A percentile compares a stretch with the other conserved stretches of the same genome.
These are phyloP conservation scores for Sapayoa aenigma DNA, from an alignment of 2,113 vertebrate species.

Conservation along the genomic window DNA sequence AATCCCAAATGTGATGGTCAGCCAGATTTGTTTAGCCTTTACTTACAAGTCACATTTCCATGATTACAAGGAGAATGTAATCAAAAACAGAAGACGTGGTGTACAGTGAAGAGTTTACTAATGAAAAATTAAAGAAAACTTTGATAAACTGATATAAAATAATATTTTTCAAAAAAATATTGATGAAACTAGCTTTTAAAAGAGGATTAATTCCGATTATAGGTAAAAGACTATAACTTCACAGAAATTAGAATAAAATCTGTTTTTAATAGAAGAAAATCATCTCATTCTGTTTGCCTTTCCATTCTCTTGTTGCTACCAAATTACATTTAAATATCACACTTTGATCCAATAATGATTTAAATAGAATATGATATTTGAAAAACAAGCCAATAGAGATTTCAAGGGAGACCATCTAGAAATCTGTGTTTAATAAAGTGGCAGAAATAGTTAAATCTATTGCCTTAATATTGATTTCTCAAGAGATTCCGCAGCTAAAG, in stretches of 20 bases:
- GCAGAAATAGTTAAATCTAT: background rate
- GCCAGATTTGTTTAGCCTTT: background rate
- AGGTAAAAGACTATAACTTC: background rate
- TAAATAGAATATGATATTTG: background rate
- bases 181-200: background rate
- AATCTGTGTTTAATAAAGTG: background rate
- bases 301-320: background rate
- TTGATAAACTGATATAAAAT: background rate
- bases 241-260: background rate
- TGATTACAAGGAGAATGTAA: background rate
- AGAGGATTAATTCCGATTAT: background rate
- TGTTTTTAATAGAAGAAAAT: background rate
- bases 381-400: background rate
- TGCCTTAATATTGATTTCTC: background rate
- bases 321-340: background rate
- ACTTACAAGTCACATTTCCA: background rate
- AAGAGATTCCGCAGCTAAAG: background rate
- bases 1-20: background rate
- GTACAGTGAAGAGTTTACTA: background rate
- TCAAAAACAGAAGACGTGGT: background rate
- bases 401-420: background rate
- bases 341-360: background rate
- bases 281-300: background rate
- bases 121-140: background rate
- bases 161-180: background rate